Base-by-base conservation (phyloP, 2,797 vertebrate genomes). In the Micromesistius poutassou region DNA sequence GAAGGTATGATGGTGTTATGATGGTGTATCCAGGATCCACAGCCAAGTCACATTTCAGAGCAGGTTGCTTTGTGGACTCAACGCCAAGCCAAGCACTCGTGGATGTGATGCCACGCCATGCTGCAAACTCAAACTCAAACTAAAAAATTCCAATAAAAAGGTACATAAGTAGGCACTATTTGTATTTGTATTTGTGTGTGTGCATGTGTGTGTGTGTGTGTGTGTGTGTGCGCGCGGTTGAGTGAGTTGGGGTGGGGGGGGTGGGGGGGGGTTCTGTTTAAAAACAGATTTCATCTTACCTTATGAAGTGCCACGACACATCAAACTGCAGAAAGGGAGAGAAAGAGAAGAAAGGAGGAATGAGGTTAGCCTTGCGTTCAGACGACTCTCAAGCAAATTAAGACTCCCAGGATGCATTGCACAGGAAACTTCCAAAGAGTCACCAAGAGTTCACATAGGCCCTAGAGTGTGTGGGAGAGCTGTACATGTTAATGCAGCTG, bases 301-400 rank as follows among this genome's bases (percentile, higher is more conserved):
- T 91, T 90, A 82, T 87, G 79, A 91, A 89, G 85, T 81, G 80
- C 89, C 88, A 84, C 71, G 82, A 74, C 85, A 80, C 82, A 40
- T 87, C 84, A 91, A 90, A 87, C 92, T 92, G 87, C 50, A 82
- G 77, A 71, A 12, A 71, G 79, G 46, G 40, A 31, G 71, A 77
- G 66, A 71, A 72, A 50, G 77, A 14, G 62, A 33, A 68, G 50
- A 78, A 74, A 78, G 35, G 28, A 36, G n/a, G 25, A 68, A 62
- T 80, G 30, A 3, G 62, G 30, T 77, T 72, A 80, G 85, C 85
- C 87, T 81, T 82, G 80, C 66, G 50, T 62, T 62, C 55, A 28
- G 70, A 28, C 74, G 74, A 30, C 68, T n/a, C 35, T 73, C 78
- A 74, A 36, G 14, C 31, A 87, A 86, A 80, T 83, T 84, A 71